These are phyloP conservation scores for Aramus guarauna DNA, from an alignment of 2,113 vertebrate species.

Conservation along the genomic window DNA sequence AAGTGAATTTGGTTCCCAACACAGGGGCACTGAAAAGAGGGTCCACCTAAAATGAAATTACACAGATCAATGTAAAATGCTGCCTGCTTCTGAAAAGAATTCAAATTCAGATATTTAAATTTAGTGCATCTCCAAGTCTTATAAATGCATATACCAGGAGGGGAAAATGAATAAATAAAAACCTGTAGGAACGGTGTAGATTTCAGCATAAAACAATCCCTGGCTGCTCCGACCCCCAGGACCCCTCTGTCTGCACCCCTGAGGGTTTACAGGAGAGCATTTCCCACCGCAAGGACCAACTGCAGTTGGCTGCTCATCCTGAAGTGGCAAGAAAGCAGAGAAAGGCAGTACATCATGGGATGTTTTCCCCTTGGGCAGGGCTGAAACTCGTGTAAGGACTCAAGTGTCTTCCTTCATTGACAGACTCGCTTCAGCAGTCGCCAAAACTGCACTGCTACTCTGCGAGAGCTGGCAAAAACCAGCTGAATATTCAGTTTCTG, in stretches of 20 bases:
- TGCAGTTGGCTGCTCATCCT: background rate
- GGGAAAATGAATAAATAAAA: background rate
- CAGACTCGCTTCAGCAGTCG: slow-evolving; percentile 40
- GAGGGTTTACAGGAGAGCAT: background rate
- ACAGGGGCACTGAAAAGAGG: background rate
- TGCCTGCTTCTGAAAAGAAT: background rate
- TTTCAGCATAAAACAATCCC: background rate
- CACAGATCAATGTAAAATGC: background rate
- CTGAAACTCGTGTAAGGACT: background rate
- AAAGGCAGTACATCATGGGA: background rate
- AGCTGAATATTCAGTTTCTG: slow-evolving; percentile 57
- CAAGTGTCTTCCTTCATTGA: slow-evolving; percentile 17
- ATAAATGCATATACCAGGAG: background rate
- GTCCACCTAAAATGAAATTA: background rate
- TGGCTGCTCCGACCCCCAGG: background rate
- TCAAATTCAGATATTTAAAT: background rate
- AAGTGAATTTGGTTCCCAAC: background rate
- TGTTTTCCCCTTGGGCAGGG: slow-evolving; percentile 58
- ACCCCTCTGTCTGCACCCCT: background rate
- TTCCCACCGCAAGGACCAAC: slow-evolving; percentile 18
- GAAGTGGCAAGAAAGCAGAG: background rate
- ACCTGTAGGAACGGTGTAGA: background rate
- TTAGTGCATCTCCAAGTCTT: background rate
- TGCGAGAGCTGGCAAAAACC: slow-evolving; percentile 53
- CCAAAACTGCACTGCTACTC: slow-evolving; percentile 13